phyloP scores from a whole-genome alignment of 2,113 vertebrate genomes.

The Chloebia gouldiae region DNA sequence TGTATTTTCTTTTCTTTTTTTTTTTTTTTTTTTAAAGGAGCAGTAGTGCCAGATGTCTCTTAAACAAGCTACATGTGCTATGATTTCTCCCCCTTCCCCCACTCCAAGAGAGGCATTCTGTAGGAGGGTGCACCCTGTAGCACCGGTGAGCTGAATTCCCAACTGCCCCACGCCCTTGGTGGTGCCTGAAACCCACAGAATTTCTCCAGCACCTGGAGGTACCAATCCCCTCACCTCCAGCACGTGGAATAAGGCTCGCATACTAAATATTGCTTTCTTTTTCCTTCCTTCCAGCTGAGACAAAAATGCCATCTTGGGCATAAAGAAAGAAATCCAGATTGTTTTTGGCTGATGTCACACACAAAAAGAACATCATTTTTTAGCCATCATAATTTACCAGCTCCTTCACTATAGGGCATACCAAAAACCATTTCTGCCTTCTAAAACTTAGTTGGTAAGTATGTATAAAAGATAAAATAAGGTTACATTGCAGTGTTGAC shows the following conservation, averaged over 20 bases:
- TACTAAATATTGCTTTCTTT: not conserved
- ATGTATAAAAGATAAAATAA: not conserved
- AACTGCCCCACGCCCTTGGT: not conserved
- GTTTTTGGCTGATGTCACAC: not conserved
- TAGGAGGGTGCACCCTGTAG: not conserved
- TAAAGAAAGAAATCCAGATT: not conserved
- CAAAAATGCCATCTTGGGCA: not conserved
- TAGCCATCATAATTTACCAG: not conserved
- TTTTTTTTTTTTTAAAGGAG: not conserved
- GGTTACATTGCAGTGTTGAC: not conserved
- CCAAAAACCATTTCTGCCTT: not conserved
- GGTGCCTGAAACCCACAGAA: accelerated
- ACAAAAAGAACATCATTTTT: not conserved
- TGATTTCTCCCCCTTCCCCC: not conserved
- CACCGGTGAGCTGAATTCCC: not conserved
- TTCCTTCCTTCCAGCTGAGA: not conserved
- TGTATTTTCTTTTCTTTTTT: not conserved
- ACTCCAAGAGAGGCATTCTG: not conserved
- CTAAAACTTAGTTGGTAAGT: not conserved
- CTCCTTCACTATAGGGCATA: not conserved
- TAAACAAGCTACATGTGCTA: conserved; percentile 29
- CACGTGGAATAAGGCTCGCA: not conserved
- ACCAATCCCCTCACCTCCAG: not conserved
- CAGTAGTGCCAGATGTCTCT: conserved; percentile 39
- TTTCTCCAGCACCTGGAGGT: not conserved